Conservation (phyloP, 2,113 vertebrate genomes). For the Coryphaenoides rupestris region DNA sequence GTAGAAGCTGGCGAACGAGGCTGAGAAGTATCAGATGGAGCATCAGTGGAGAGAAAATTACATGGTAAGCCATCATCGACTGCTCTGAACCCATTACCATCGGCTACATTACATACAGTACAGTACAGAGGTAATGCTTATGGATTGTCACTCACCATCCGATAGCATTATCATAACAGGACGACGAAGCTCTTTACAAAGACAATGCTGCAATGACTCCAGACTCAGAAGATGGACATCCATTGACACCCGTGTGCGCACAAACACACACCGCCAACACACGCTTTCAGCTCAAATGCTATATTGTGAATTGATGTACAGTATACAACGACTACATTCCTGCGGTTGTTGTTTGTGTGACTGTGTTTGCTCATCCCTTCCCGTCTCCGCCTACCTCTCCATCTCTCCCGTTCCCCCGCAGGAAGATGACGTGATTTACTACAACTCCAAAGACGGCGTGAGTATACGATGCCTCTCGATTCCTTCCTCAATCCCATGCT, state of each 20-base stretch:
- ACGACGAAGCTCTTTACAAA: not conserved
- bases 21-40: constrained; percentile 80
- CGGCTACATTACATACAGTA: constrained; percentile 5
- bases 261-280: not conserved
- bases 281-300: no score
- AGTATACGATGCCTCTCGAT: constrained; percentile 51
- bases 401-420: constrained; percentile 61
- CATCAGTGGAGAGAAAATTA: constrained; percentile 85
- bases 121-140: constrained; percentile 2
- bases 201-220: not conserved
- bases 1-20: constrained; percentile 81
- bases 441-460: constrained; percentile 91
- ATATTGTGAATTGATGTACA: no score
- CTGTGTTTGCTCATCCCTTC: no score
- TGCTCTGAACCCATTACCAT: constrained; percentile 18
- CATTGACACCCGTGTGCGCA: not conserved
- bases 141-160: constrained; percentile 16
- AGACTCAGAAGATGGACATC: not conserved
- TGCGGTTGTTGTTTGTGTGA: no score
- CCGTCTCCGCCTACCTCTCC: no score
- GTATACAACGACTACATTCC: no score
- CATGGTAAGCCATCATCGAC: constrained; percentile 75
- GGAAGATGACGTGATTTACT: constrained; percentile 84
- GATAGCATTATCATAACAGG: not conserved
- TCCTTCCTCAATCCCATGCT: not conserved